A percentile compares a stretch with the other conserved stretches of the same genome.
Conservation (phyloP, 2,797 vertebrate species). For the Helostoma temminkii region DNA sequence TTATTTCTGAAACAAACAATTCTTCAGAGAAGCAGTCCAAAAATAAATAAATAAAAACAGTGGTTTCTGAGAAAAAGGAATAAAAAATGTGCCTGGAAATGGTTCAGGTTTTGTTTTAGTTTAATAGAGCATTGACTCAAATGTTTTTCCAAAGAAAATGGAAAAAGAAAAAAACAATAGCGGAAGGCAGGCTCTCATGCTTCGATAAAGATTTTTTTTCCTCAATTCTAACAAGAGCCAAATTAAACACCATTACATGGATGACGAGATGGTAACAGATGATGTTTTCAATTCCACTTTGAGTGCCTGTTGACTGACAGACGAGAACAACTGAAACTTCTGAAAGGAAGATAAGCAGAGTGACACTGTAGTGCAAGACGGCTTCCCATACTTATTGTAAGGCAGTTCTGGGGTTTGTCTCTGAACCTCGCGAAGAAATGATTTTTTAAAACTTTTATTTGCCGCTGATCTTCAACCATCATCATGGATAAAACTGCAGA, state of each 20-base stretch:
- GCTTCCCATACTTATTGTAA: constrained; percentile 26
- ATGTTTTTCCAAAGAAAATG: constrained; percentile 23
- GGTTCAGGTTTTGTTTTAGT: constrained; percentile 7
- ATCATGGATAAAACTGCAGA: constrained; percentile 48
- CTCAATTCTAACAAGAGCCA: constrained; percentile 35
- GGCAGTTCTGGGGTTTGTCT: constrained; percentile 20
- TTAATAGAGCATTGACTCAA: constrained; percentile 15
- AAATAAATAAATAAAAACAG: background rate
- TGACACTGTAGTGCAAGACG: constrained; percentile 40
- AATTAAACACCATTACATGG: constrained; percentile 48
- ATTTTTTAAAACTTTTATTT: constrained; percentile 31
- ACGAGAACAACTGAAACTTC: constrained; percentile 41
- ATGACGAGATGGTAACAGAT: constrained; percentile 47
- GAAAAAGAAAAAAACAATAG: constrained; percentile 26
- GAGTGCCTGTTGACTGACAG: constrained; percentile 52
- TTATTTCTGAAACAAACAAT: constrained; percentile 1
- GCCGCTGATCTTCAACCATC: constrained; percentile 48
- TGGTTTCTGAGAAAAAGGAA: constrained; percentile 4
- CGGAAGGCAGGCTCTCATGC: constrained; percentile 1
- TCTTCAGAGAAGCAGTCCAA: constrained; percentile 3
- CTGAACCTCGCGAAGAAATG: constrained; percentile 31
- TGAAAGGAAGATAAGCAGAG: constrained; percentile 44
- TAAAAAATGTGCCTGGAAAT: constrained; percentile 9
- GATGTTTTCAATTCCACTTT: constrained; percentile 63
- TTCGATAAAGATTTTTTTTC: constrained; percentile 24